A percentile compares a stretch with the other conserved stretches of the same genome.
phyloP scores from a whole-genome alignment of 2,113 vertebrate species.

The Chlamydotis undulata region DNA sequence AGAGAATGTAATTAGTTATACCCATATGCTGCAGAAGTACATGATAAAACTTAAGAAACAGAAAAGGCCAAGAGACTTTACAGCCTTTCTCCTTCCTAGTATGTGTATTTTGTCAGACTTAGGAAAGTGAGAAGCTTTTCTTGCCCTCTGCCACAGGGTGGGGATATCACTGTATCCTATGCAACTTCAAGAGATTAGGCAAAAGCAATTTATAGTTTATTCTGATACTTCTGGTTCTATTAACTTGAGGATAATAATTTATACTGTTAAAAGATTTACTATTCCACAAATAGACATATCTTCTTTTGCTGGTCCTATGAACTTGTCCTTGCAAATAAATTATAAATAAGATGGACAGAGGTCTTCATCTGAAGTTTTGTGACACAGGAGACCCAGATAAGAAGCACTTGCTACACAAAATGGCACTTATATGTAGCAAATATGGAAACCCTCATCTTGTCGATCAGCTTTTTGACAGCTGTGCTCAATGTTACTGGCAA shows the following conservation, averaged over 20 bases:
- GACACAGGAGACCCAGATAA: not conserved
- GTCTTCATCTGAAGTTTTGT: not conserved
- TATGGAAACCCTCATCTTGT: not conserved
- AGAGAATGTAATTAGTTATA: conserved; percentile 48
- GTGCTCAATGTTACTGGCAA: not conserved
- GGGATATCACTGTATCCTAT: not conserved
- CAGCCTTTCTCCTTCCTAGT: not conserved
- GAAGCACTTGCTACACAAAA: not conserved
- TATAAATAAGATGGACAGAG: not conserved
- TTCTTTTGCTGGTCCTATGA: not conserved
- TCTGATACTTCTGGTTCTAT: not conserved
- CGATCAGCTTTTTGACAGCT: not conserved
- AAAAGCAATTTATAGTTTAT: not conserved
- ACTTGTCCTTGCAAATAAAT: not conserved
- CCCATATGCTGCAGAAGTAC: conserved; percentile 50
- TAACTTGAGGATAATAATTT: not conserved
- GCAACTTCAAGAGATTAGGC: not conserved
- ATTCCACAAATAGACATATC: not conserved
- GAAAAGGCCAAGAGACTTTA: conserved; percentile 5
- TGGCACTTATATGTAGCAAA: not conserved
- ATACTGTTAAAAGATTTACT: not conserved
- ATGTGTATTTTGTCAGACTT: not conserved
- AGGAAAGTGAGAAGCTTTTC: not conserved
- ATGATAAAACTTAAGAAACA: conserved; percentile 33
- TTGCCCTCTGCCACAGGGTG: conserved; percentile 22